Evolutionary conservation across 1,140 invertebrate genomes (phyloP), one percentile per base, ranked within the genome.

Genomic region (Mizuhopecten yessoensis): DNA sequence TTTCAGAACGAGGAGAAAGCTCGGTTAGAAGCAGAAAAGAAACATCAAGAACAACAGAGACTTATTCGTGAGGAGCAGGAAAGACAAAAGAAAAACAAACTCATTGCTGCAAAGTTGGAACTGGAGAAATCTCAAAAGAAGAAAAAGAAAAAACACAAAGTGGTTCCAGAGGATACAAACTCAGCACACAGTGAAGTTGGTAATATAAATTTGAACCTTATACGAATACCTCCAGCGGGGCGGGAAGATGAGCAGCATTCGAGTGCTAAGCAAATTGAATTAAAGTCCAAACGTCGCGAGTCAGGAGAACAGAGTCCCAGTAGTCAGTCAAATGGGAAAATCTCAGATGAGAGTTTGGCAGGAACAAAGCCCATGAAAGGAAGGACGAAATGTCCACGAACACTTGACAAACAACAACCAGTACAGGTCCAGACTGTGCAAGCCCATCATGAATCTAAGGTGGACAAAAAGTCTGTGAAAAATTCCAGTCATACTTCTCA

Each of bases 1-100:
- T 93, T 90, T 20, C 88, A 95, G 95, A 93, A 93, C 86, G 94
- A 95, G 87, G 95, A 95, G 88, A 95, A 94, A 57, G 93, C 93
- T 29, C 88, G 92, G 88, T 87, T 93, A 87, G 94, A 94, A 86
- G 94, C 91, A 17, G 93, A 94, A 89, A 91, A 87, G 86, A 45
- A 92, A 39, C 39, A 45, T 49, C 86, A 90, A 42, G 90, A 92
- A 57, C 89, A 92, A 17, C 89, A 92, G 45, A 88, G 90, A 88
- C 45, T 89, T 75, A 9, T 75, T 29, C 57, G 29, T n/a, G 92
- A 89, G 36, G 89, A 45, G 45, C 90, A 92, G 33, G 89, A 39
- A 49, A 75, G 91, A 89, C 87, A 86, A 29, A 75, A 45, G 29
- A 91, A 91, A 87, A 91, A 91, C 29, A 86, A 86, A 57, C 34